Evolutionary conservation across 2,797 vertebrate species (phyloP).

Genomic region (Scyliorhinus canicula): DNA sequence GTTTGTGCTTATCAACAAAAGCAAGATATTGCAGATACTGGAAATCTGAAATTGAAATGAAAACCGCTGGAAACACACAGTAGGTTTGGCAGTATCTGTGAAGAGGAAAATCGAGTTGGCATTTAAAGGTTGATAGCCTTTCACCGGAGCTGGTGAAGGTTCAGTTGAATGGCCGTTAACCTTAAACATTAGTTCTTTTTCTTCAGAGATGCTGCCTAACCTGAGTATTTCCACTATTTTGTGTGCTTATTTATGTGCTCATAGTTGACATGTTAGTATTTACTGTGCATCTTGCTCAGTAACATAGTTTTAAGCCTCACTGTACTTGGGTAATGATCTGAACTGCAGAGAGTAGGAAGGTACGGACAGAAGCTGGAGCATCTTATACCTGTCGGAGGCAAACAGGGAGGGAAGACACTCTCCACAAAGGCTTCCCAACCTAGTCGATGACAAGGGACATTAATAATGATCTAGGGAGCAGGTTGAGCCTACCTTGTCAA

Average conservation of each 20-base stretch:
- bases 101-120: background rate
- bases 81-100: too few relatives aligned
- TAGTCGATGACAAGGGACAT: background rate
- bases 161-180: too few relatives aligned
- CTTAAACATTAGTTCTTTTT: background rate
- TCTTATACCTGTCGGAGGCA: background rate
- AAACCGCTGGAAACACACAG: too few relatives aligned
- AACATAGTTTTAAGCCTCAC: background rate
- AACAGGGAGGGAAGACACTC: background rate
- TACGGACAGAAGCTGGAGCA: background rate
- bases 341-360: background rate
- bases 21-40: too few relatives aligned
- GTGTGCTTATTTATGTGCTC: background rate
- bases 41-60: too few relatives aligned
- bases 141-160: too few relatives aligned
- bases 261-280: background rate
- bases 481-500: background rate
- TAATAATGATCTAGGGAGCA: background rate
- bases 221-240: background rate
- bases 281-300: background rate
- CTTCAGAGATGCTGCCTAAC: background rate
- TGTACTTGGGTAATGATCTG: background rate
- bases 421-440: background rate
- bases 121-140: too few relatives aligned
- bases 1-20: background rate